Evolutionary conservation across 2,888 invertebrate species (phyloP).

Genomic region (Acanthosepion esculentum): DNA sequence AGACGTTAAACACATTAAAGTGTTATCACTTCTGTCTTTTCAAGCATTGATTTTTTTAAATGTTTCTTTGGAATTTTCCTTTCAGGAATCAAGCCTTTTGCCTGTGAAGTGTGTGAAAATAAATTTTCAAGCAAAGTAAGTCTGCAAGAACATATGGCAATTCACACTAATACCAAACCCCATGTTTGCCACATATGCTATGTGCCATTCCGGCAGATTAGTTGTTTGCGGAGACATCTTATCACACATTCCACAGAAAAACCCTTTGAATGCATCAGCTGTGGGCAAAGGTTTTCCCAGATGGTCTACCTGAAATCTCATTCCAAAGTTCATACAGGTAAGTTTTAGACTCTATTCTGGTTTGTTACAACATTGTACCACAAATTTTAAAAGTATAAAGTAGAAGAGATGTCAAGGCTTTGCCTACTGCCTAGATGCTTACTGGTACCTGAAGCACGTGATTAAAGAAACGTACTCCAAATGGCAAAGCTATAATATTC

Average conservation of each 20-base stretch:
- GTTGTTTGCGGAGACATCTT: conserved; percentile 68
- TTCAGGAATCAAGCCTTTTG: conserved; percentile 71
- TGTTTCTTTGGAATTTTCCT: not conserved
- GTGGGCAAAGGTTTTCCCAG: conserved; percentile 68
- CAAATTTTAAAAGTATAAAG: too few species aligned
- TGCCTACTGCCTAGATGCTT: too few species aligned
- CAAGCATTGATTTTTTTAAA: not conserved
- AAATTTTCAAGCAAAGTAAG: conserved; percentile 70
- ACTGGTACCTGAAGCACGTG: too few species aligned
- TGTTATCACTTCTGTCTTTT: not conserved
- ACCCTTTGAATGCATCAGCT: conserved; percentile 66
- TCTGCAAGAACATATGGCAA: conserved; percentile 69
- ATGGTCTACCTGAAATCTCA: conserved; percentile 71
- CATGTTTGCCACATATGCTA: conserved; percentile 67
- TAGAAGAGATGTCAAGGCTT: too few species aligned
- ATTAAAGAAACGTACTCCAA: too few species aligned
- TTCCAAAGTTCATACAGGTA: conserved; percentile 71
- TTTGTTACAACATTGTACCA: too few species aligned
- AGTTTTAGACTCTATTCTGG: not conserved
- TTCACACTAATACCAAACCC: conserved; percentile 66
- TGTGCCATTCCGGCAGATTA: conserved; percentile 68
- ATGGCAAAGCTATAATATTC: too few species aligned
- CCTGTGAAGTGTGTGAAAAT: conserved; percentile 67
- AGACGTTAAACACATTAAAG: too few species aligned
- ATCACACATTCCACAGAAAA: conserved; percentile 65